Evolutionary conservation across 2,113 vertebrate species (phyloP).

Genomic region (Bambusicola thoracicus): DNA sequence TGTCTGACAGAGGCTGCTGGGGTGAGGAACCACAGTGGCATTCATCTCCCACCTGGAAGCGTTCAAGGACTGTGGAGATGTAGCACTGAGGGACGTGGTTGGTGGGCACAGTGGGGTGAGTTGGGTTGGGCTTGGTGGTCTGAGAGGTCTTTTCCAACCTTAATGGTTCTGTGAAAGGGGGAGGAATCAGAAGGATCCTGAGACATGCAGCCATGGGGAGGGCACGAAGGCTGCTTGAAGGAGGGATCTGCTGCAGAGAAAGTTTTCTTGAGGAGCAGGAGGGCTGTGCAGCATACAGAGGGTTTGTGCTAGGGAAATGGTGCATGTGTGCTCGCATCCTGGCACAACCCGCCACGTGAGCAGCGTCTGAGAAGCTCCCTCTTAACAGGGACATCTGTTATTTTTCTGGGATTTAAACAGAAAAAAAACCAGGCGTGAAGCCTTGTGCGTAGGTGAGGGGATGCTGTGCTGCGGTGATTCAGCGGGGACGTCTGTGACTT

Average conservation of each 20-base stretch:
- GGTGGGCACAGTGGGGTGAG: background rate
- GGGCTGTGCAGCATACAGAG: rapidly evolving
- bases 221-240: background rate
- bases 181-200: background rate
- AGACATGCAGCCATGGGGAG: background rate
- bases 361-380: constrained; percentile 24
- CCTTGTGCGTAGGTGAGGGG: constrained; percentile 39
- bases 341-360: background rate
- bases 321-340: background rate
- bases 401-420: constrained; percentile 29
- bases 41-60: background rate
- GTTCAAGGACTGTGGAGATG: no score
- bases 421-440: background rate
- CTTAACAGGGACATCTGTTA: constrained; percentile 44
- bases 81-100: rapidly evolving
- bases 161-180: rapidly evolving
- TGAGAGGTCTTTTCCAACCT: no score
- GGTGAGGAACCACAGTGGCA: background rate
- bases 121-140: background rate
- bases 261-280: background rate
- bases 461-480: background rate
- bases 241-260: background rate
- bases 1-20: background rate
- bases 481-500: background rate
- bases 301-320: rapidly evolving